A percentile compares a stretch with the other conserved stretches of the same genome.
Conservation (phyloP, 1,140 invertebrate species). For the Aphaenogaster floridana region DNA sequence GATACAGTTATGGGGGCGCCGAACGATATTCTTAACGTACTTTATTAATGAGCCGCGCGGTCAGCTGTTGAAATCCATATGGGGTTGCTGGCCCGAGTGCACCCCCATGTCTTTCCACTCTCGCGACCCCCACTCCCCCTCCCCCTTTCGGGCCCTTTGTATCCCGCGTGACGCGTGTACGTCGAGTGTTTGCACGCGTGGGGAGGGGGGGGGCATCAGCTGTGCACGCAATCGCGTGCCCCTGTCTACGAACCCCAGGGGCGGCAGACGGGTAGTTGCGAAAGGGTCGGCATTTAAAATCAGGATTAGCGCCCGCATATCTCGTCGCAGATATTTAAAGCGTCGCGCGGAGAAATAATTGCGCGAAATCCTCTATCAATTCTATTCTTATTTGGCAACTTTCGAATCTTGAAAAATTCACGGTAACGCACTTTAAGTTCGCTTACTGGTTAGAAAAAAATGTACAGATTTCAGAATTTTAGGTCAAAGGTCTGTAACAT, state of each 20-base stretch:
- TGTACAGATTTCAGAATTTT: not conserved
- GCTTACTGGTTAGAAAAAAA: not conserved
- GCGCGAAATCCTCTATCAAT: not conserved
- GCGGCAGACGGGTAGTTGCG: conserved; percentile 33
- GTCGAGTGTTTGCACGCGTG: conserved; percentile 75
- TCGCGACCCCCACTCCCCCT: conserved; percentile 22
- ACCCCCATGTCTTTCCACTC: conserved; percentile 60
- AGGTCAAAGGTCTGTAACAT: not conserved
- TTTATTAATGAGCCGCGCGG: conserved; percentile 85
- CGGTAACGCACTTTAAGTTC: no score
- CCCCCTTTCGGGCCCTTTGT: conserved; percentile 34
- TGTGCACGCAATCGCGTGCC: conserved; percentile 78
- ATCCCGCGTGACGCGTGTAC: conserved; percentile 54
- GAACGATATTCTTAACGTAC: conserved; percentile 83
- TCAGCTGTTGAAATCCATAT: conserved; percentile 85
- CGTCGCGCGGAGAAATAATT: conserved; percentile 5
- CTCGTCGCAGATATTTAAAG: conserved; percentile 63
- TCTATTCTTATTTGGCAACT: not conserved
- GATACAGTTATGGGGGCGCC: conserved; percentile 66
- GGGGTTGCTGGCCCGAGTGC: conserved; percentile 71
- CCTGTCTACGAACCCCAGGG: conserved; percentile 47
- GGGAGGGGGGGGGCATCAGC: conserved; percentile 82
- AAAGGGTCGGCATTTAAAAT: conserved; percentile 73
- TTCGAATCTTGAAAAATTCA: not conserved
- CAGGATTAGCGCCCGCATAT: conserved; percentile 55